phyloP scores from a whole-genome alignment of 2,113 vertebrate species.

The Pardalotus punctatus region DNA sequence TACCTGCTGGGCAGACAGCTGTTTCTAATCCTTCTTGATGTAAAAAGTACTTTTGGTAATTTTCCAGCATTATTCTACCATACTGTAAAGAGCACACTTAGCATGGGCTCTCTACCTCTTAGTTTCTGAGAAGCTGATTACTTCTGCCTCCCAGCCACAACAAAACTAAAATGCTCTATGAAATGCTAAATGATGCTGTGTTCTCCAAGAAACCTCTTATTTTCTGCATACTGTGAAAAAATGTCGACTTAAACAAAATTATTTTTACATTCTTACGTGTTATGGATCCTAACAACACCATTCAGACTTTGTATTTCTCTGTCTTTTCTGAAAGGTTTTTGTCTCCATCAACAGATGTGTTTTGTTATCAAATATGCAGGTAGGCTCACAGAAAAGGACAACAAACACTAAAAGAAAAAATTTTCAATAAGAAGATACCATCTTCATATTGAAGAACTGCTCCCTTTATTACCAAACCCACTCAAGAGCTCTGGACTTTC shows the following conservation, averaged over 20 bases:
- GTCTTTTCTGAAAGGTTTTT: neutral
- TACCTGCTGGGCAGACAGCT: neutral
- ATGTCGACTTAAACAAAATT: neutral
- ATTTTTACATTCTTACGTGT: neutral
- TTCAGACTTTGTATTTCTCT: neutral
- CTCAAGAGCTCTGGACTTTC: neutral
- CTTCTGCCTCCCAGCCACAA: neutral
- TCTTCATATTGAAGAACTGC: neutral
- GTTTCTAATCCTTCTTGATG: neutral
- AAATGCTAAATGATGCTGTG: neutral
- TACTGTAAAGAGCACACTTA: neutral
- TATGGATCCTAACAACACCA: neutral
- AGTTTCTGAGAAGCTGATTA: neutral
- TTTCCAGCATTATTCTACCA: neutral
- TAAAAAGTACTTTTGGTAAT: neutral
- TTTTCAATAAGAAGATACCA: neutral
- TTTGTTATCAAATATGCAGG: neutral
- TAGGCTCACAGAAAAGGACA: neutral
- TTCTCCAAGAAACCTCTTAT: neutral
- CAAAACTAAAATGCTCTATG: neutral
- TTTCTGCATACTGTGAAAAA: neutral
- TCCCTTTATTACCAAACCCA: neutral
- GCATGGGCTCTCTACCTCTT: neutral
- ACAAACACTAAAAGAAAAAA: neutral
- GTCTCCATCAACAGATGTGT: neutral